Evolutionary conservation across 2,888 invertebrate genomes (phyloP).

Genomic region (Orthonychiurus folsomi): DNA sequence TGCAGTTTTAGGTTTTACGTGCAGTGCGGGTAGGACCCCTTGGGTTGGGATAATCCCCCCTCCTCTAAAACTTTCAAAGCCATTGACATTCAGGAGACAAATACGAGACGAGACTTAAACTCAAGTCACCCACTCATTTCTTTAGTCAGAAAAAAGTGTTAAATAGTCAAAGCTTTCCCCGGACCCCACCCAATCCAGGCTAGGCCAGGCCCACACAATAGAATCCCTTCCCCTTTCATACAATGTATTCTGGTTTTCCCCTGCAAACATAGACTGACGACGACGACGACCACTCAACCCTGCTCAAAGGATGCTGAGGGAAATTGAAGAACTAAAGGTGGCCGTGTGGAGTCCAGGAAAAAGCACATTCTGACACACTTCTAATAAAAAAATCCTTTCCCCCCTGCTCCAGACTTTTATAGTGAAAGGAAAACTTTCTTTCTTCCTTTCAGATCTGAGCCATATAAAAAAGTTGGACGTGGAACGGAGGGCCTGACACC

Average conservation of each 20-base stretch:
- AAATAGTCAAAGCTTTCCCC: not conserved
- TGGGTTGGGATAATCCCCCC: too few relatives aligned
- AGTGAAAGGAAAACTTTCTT: not conserved
- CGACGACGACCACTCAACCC: too few relatives aligned
- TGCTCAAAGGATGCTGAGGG: too few relatives aligned
- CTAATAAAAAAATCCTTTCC: not conserved
- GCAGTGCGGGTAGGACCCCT: too few relatives aligned
- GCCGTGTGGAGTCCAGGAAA: too few relatives aligned
- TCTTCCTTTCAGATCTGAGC: not conserved
- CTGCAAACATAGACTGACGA: not conserved
- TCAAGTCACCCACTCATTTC: not conserved
- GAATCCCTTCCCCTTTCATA: not conserved
- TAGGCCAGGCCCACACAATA: not conserved
- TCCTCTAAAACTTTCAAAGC: not conserved
- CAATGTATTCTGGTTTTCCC: not conserved
- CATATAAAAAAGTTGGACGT: not conserved
- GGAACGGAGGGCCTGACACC: not conserved
- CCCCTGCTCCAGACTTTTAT: not conserved
- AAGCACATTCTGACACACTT: not conserved
- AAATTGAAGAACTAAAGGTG: too few relatives aligned
- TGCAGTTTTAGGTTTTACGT: too few relatives aligned
- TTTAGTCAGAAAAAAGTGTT: not conserved
- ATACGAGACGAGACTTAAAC: too few relatives aligned
- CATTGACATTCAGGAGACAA: not conserved
- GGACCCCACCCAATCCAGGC: not conserved